These are phyloP conservation scores for Adoxophyes honmai DNA, from an alignment of 1,140 invertebrate genomes.

Conservation along the genomic window DNA sequence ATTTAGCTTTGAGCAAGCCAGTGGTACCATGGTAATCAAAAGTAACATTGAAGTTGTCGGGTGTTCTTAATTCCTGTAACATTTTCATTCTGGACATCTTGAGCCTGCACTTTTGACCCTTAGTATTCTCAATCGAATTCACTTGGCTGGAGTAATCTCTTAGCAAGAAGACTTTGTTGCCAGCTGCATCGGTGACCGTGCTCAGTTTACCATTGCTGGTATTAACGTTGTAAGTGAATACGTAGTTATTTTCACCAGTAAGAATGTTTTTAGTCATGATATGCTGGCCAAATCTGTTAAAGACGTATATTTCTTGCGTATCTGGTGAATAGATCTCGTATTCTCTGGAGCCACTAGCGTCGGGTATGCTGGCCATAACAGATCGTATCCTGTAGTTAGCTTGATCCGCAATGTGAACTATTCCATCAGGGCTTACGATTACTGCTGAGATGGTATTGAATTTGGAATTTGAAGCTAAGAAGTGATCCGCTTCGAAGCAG, in stretches of 20 bases:
- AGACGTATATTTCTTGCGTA: conserved; percentile 96
- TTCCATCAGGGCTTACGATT: conserved; percentile 94
- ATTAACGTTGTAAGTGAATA: conserved; percentile 97
- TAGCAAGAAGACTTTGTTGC: conserved; percentile 93
- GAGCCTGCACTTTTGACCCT: conserved; percentile 93
- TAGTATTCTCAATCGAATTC: conserved; percentile 96
- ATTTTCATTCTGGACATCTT: conserved; percentile 93
- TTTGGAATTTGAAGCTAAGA: conserved; percentile 92
- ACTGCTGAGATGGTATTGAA: conserved; percentile 97
- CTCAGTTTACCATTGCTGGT: conserved; percentile 96
- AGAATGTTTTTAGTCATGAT: conserved; percentile 94
- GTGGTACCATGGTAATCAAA: conserved; percentile 95
- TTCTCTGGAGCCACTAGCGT: conserved; percentile 88
- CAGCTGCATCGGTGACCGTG: conserved; percentile 94
- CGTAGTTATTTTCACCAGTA: conserved; percentile 93
- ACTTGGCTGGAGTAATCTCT: conserved; percentile 93
- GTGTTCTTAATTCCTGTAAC: conserved; percentile 91
- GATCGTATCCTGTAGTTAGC: conserved; percentile 94
- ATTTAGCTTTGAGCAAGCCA: conserved; percentile 91
- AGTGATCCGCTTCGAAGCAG: conserved; percentile 94
- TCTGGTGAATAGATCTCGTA: conserved; percentile 97
- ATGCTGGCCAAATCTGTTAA: conserved; percentile 97
- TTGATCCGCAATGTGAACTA: conserved; percentile 96
- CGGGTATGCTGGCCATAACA: conserved; percentile 94
- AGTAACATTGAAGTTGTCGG: conserved; percentile 94